Evolutionary conservation across 2,797 vertebrate genomes (phyloP).

Genomic region (Mormyrops boulengeri): DNA sequence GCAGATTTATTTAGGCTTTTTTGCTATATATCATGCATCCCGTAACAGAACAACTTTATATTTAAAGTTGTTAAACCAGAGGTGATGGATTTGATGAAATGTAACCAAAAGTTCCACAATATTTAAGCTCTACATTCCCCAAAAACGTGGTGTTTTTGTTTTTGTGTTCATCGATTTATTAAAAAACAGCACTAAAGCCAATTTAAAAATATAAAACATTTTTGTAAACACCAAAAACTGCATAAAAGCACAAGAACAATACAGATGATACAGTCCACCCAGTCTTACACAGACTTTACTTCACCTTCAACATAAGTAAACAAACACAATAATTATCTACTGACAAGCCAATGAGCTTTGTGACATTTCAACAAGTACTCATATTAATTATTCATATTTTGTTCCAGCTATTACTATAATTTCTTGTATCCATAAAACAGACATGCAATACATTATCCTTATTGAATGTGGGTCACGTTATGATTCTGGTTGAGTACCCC

Average conservation of each 20-base stretch:
- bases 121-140: background rate
- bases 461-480: constrained; percentile 1
- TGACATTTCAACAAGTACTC: background rate
- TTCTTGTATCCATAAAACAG: background rate
- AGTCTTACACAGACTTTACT: background rate
- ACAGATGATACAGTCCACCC: background rate
- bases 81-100: background rate
- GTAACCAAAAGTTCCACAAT: background rate
- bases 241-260: background rate
- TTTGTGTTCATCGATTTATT: background rate
- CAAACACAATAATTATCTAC: background rate
- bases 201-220: background rate
- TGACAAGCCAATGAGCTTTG: background rate
- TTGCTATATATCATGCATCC: background rate
- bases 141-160: background rate
- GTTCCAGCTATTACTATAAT: background rate
- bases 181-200: background rate
- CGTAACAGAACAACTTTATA: background rate
- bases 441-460: background rate
- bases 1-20: background rate
- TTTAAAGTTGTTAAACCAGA: background rate
- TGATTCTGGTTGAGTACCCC: background rate
- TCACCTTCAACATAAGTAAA: background rate
- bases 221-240: background rate
- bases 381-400: constrained; percentile 7